Percentiles rank a stretch among this genome's conserved stretches.
phyloP scores from a whole-genome alignment of 92 coral and sea anemone species.

The Epizoanthus illoricatus region DNA sequence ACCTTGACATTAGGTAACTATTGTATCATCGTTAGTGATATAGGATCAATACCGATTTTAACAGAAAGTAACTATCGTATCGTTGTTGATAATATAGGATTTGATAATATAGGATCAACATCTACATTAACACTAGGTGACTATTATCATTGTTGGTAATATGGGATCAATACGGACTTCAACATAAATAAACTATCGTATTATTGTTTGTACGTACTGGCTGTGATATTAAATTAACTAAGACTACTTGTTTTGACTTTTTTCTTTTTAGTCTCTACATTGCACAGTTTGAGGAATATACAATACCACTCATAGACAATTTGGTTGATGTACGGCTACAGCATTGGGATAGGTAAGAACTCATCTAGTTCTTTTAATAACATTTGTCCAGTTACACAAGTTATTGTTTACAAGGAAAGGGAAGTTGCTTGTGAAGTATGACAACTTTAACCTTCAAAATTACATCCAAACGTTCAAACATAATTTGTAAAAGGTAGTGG shows the following conservation, averaged over 20 bases:
- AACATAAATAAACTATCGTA: no score
- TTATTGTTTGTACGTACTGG: neutral
- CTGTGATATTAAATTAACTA: neutral
- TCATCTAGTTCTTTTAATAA: neutral
- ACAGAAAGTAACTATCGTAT: no score
- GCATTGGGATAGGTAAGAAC: constrained; percentile 95
- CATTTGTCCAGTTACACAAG: no score
- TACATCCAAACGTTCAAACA: neutral
- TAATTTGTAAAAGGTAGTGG: neutral
- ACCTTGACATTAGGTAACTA: no score
- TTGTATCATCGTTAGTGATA: neutral
- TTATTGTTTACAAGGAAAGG: neutral
- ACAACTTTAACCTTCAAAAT: neutral
- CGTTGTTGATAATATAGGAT: no score
- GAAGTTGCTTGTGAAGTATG: neutral
- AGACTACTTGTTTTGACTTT: neutral
- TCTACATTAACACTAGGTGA: no score
- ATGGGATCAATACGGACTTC: no score
- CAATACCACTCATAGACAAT: constrained; percentile 75
- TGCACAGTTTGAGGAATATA: constrained; percentile 87
- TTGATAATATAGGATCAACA: no score
- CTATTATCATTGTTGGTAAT: neutral
- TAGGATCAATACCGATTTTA: neutral
- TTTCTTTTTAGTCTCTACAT: constrained; percentile 68
- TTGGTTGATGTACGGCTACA: constrained; percentile 76